Conservation (phyloP, 1,140 invertebrate genomes). For the Cylas formicarius region DNA sequence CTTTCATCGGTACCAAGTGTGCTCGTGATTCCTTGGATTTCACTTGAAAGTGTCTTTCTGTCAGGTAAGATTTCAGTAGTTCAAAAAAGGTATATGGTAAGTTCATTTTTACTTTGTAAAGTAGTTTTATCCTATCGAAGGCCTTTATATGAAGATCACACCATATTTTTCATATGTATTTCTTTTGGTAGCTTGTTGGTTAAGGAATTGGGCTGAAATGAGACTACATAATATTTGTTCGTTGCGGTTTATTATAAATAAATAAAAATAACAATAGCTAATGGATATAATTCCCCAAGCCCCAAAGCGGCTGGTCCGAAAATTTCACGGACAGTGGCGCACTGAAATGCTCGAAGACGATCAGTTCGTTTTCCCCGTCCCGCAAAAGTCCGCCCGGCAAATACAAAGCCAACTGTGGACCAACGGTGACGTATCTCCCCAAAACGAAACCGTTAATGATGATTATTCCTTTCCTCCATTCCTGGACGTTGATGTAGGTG, state of each 20-base stretch:
- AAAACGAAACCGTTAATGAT: slow-evolving; percentile 59
- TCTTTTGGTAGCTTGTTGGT: no score
- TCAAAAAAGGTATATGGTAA: slow-evolving; percentile 20
- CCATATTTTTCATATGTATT: no score
- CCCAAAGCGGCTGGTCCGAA: slow-evolving; percentile 23
- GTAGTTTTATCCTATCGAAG: no score
- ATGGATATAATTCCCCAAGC: slow-evolving; percentile 2
- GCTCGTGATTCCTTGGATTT: slow-evolving; percentile 7
- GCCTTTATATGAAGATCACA: no score
- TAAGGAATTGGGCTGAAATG: no score
- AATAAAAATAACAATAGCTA: neutral
- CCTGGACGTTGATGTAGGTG: slow-evolving; percentile 40
- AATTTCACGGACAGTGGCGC: slow-evolving; percentile 18
- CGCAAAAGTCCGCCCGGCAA: slow-evolving; percentile 49
- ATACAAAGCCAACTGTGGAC: slow-evolving; percentile 53
- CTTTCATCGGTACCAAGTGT: neutral
- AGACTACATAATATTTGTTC: no score
- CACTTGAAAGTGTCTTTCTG: slow-evolving; percentile 9
- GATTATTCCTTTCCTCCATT: slow-evolving; percentile 51
- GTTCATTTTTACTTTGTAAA: no score
- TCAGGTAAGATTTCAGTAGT: slow-evolving; percentile 18
- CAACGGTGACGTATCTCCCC: slow-evolving; percentile 49
- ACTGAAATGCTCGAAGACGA: slow-evolving; percentile 38
- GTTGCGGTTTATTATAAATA: no score
- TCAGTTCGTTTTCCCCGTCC: slow-evolving; percentile 44